Percentiles rank a stretch among this genome's conserved stretches.
These are phyloP conservation scores for Lasioglossum albipes DNA, from an alignment of 1,140 invertebrate species.

Conservation along the genomic window DNA sequence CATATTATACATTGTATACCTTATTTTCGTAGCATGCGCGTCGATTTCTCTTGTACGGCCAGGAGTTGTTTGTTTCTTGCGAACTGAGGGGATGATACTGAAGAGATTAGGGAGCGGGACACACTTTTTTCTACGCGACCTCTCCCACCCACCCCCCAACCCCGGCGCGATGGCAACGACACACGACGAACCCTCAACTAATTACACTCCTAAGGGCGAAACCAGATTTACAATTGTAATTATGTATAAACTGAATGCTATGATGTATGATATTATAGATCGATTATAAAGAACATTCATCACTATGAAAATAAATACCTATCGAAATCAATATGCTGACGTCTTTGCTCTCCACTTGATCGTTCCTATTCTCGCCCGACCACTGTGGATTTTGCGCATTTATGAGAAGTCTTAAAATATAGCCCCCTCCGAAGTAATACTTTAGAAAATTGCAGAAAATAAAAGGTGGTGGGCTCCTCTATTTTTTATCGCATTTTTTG, in stretches of 20 bases:
- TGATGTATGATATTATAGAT: slow-evolving; percentile 81
- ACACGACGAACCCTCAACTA: slow-evolving; percentile 71
- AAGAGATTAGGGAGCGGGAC: background rate
- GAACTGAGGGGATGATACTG: background rate
- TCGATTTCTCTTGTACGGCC: slow-evolving; percentile 9
- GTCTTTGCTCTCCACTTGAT: background rate
- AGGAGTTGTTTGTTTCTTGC: slow-evolving; percentile 18
- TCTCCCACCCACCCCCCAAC: slow-evolving; percentile 61
- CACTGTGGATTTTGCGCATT: too few species aligned
- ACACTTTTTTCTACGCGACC: slow-evolving; percentile 68
- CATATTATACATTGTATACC: slow-evolving; percentile 52
- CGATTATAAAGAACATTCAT: slow-evolving; percentile 80
- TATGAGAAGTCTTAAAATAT: too few species aligned
- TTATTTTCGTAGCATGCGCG: slow-evolving; percentile 52
- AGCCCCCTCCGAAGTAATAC: too few species aligned
- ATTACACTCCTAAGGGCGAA: slow-evolving; percentile 71
- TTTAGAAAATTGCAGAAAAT: too few species aligned
- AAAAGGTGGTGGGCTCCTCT: too few species aligned
- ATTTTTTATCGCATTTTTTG: too few species aligned
- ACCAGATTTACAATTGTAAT: slow-evolving; percentile 79
- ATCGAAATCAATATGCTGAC: slow-evolving; percentile 70
- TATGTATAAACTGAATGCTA: slow-evolving; percentile 80
- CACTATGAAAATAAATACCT: slow-evolving; percentile 79
- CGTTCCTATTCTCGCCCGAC: too few species aligned
- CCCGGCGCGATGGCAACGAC: slow-evolving; percentile 42